These are phyloP conservation scores for Plebejus anna DNA, from an alignment of 2,888 invertebrate species.

Conservation along the genomic window DNA sequence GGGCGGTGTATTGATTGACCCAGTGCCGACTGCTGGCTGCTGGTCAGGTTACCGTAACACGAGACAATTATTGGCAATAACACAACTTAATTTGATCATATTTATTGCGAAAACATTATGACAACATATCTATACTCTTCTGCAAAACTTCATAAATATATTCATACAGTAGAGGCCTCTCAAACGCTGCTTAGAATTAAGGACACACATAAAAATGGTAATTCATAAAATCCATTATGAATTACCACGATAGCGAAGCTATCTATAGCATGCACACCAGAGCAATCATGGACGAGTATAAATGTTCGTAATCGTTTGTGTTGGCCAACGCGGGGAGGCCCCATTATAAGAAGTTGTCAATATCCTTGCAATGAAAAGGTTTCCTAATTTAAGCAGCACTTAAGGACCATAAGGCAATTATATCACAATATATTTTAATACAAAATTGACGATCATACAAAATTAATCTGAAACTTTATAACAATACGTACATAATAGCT, in stretches of 20 bases:
- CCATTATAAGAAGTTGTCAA: background rate
- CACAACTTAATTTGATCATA: conserved; percentile 42
- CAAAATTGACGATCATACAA: conserved; percentile 11
- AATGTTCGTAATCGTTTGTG: too few relatives aligned
- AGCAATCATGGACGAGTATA: too few relatives aligned
- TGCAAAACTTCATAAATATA: conserved; percentile 33
- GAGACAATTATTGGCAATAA: background rate
- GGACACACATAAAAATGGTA: too few relatives aligned
- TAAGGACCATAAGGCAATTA: background rate
- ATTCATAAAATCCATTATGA: background rate
- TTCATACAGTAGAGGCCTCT: background rate
- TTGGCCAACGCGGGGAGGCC: too few relatives aligned
- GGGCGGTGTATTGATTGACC: conserved; percentile 8
- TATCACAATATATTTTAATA: conserved; percentile 7
- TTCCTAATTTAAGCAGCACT: background rate
- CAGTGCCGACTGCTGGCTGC: background rate
- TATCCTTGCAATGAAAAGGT: background rate
- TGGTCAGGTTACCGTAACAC: background rate
- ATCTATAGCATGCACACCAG: too few relatives aligned
- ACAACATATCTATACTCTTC: conserved; percentile 53
- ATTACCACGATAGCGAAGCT: background rate
- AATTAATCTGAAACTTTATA: background rate
- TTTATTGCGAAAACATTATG: conserved; percentile 49
- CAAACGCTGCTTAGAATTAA: background rate
- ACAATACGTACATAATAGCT: background rate